Evolutionary conservation across 1,140 invertebrate species (phyloP).

Genomic region (Piezodorus guildinii): DNA sequence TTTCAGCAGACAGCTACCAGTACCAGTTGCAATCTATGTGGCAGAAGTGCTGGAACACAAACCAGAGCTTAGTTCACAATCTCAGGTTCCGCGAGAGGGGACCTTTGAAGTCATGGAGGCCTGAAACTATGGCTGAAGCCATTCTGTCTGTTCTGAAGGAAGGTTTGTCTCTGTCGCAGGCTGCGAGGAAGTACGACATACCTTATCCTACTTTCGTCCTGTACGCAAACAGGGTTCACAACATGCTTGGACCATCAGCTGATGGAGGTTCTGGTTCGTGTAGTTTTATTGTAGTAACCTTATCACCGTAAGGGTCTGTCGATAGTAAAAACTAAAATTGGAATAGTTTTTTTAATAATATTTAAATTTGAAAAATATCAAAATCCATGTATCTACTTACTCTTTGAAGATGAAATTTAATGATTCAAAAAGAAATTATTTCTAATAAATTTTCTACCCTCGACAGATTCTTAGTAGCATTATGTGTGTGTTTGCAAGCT

Average conservation of each 20-base stretch:
- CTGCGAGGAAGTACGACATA: slow-evolving; percentile 83
- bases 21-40: slow-evolving; percentile 87
- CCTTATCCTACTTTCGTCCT: slow-evolving; percentile 87
- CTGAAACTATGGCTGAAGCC: slow-evolving; percentile 86
- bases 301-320: too few relatives aligned
- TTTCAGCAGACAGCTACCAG: slow-evolving; percentile 78
- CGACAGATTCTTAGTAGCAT: too few relatives aligned
- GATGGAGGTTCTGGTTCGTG: slow-evolving; percentile 64
- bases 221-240: slow-evolving; percentile 86
- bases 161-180: slow-evolving; percentile 76
- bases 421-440: too few relatives aligned
- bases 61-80: slow-evolving; percentile 76
- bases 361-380: too few relatives aligned
- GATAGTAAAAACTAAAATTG: too few relatives aligned
- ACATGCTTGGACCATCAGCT: slow-evolving; percentile 80
- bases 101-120: slow-evolving; percentile 81
- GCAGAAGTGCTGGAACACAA: slow-evolving; percentile 89
- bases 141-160: slow-evolving; percentile 84
- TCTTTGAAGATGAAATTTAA: too few relatives aligned
- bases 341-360: too few relatives aligned
- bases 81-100: slow-evolving; percentile 81
- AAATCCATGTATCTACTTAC: too few relatives aligned
- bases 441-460: too few relatives aligned
- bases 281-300: too few relatives aligned
- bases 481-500: too few relatives aligned